Evolutionary conservation across 2,888 invertebrate genomes (phyloP).

Genomic region (Clostera curtula): DNA sequence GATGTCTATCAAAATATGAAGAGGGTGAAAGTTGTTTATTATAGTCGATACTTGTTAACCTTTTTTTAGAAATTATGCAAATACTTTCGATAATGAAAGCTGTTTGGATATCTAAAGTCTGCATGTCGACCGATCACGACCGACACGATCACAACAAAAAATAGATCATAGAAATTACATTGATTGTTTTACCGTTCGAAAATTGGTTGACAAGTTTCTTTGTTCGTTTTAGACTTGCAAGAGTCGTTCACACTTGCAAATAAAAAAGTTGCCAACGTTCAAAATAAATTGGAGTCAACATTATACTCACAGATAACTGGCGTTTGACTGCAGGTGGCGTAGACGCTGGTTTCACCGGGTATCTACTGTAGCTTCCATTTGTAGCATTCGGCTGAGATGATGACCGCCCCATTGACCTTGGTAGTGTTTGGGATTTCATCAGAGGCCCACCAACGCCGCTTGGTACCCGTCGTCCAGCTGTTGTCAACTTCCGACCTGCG

Average conservation of each 20-base stretch:
- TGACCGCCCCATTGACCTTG: slow-evolving; percentile 85
- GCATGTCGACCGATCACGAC: too few relatives aligned
- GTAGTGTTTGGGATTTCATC: slow-evolving; percentile 90
- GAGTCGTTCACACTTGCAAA: too few relatives aligned
- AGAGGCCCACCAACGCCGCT: slow-evolving; percentile 78
- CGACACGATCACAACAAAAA: too few relatives aligned
- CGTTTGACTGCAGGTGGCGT: slow-evolving; percentile 91
- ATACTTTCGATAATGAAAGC: too few relatives aligned
- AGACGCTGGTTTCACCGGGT: slow-evolving; percentile 80
- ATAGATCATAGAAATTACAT: too few relatives aligned
- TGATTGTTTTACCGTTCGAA: too few relatives aligned
- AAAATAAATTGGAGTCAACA: too few relatives aligned
- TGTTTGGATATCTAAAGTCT: too few relatives aligned
- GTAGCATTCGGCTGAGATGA: slow-evolving; percentile 73
- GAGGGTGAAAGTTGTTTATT: slow-evolving; percentile 3
- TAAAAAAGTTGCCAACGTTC: background rate
- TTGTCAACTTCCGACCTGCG: slow-evolving; percentile 86
- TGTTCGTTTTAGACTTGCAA: too few relatives aligned
- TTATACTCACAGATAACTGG: slow-evolving; percentile 82
- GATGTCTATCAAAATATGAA: background rate
- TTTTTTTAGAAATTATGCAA: too few relatives aligned
- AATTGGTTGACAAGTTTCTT: too few relatives aligned
- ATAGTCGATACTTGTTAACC: too few relatives aligned
- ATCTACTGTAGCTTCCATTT: slow-evolving; percentile 53
- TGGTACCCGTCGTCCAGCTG: slow-evolving; percentile 80